Conservation (phyloP, 1,140 invertebrate genomes). For the Heliconius hermathena region DNA sequence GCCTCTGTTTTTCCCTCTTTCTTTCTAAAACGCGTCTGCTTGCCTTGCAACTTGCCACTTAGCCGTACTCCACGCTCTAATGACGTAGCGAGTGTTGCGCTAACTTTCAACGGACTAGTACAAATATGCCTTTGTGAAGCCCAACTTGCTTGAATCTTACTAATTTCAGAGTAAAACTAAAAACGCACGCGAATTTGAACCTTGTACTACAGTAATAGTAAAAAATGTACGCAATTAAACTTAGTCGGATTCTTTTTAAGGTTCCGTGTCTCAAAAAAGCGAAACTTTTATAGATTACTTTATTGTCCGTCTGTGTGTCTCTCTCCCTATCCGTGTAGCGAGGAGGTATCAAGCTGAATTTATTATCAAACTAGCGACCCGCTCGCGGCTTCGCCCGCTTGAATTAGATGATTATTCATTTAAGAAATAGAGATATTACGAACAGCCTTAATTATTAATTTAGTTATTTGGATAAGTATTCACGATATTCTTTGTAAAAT, state of each 20-base stretch:
- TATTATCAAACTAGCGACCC: too few relatives aligned
- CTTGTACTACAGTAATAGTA: constrained; percentile 20
- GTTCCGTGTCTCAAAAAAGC: too few relatives aligned
- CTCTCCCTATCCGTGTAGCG: too few relatives aligned
- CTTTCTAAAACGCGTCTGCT: constrained; percentile 28
- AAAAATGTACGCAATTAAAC: constrained; percentile 23
- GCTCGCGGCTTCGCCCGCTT: too few relatives aligned
- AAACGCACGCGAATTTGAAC: constrained; percentile 35
- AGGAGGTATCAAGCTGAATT: too few relatives aligned
- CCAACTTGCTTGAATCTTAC: constrained; percentile 35
- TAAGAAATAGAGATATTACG: too few relatives aligned
- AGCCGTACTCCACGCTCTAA: constrained; percentile 52
- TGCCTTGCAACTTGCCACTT: constrained; percentile 53
- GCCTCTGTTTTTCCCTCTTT: not conserved
- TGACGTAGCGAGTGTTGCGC: constrained; percentile 57
- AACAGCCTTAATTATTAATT: too few relatives aligned
- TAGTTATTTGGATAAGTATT: too few relatives aligned
- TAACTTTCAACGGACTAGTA: constrained; percentile 55
- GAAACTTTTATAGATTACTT: too few relatives aligned
- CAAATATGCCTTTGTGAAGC: constrained; percentile 57
- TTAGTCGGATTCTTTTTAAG: constrained; percentile 47
- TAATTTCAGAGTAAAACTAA: constrained; percentile 35
- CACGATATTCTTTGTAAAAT: too few relatives aligned
- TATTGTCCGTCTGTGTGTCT: too few relatives aligned
- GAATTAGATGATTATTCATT: too few relatives aligned